Conservation (phyloP, 1,140 invertebrate genomes). For the Brachionus paranguensis region DNA sequence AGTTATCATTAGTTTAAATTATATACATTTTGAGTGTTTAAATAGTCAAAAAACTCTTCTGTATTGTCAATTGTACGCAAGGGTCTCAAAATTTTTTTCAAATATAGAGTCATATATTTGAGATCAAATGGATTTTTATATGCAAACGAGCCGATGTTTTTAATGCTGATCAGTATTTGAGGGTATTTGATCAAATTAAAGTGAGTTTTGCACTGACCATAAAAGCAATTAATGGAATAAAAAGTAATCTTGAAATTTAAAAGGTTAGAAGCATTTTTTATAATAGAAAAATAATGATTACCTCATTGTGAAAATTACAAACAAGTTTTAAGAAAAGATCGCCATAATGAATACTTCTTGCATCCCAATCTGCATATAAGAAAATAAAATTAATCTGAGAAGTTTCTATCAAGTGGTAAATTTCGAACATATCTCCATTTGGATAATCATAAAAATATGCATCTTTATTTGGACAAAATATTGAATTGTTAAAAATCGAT, state of each 20-base stretch:
- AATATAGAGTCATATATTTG: neutral
- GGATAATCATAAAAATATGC: neutral
- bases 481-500: neutral
- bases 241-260: neutral
- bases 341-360: neutral
- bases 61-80: neutral
- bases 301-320: neutral
- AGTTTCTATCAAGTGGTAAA: neutral
- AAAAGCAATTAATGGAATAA: neutral
- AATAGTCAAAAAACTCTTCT: neutral
- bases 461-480: neutral
- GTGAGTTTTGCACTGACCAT: neutral
- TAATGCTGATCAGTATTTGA: neutral
- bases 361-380: slow-evolving; percentile 2
- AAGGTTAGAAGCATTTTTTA: neutral
- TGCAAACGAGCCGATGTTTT: neutral
- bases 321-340: neutral
- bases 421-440: neutral
- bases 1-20: neutral
- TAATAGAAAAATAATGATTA: neutral
- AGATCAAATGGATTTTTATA: slow-evolving; percentile 1
- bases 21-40: neutral
- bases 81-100: neutral
- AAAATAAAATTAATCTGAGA: neutral
- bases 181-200: slow-evolving; percentile 28